phyloP scores from a whole-genome alignment of 2,113 vertebrate genomes.

The Oncorhynchus masou region DNA sequence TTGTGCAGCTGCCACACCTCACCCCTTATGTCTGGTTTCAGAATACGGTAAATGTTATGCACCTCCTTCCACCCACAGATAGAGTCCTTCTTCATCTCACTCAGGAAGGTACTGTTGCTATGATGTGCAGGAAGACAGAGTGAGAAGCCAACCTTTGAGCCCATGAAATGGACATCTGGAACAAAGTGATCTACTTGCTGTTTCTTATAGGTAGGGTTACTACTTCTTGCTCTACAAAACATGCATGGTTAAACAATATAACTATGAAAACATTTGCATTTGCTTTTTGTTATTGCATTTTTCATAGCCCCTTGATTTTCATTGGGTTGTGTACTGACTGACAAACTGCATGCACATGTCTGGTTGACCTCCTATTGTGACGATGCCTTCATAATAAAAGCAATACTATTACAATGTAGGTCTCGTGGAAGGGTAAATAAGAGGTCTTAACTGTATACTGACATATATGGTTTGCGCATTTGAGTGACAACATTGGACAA shows the following conservation, averaged over 20 bases:
- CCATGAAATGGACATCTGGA: conserved; percentile 41
- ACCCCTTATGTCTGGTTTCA: not conserved
- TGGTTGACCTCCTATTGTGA: no score
- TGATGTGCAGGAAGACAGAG: conserved; percentile 28
- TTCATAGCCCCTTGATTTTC: no score
- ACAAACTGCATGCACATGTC: no score
- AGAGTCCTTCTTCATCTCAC: not conserved
- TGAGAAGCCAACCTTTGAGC: conserved; percentile 18
- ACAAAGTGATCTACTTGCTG: conserved; percentile 16
- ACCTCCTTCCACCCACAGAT: conserved; percentile 26
- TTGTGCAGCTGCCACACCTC: not conserved
- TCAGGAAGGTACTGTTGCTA: conserved; percentile 10
- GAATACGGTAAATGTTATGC: not conserved
- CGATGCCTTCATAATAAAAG: no score
- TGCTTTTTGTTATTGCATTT: not conserved
- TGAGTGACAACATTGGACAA: no score
- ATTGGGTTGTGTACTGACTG: no score
- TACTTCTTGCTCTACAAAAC: not conserved
- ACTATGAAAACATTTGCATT: no score
- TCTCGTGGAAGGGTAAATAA: no score
- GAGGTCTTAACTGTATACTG: no score
- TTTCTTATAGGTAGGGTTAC: conserved; percentile 55
- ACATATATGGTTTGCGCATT: no score
- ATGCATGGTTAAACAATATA: not conserved
- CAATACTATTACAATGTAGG: no score